phyloP scores from a whole-genome alignment of 2,797 vertebrate species.

The Distichodus sexfasciatus region DNA sequence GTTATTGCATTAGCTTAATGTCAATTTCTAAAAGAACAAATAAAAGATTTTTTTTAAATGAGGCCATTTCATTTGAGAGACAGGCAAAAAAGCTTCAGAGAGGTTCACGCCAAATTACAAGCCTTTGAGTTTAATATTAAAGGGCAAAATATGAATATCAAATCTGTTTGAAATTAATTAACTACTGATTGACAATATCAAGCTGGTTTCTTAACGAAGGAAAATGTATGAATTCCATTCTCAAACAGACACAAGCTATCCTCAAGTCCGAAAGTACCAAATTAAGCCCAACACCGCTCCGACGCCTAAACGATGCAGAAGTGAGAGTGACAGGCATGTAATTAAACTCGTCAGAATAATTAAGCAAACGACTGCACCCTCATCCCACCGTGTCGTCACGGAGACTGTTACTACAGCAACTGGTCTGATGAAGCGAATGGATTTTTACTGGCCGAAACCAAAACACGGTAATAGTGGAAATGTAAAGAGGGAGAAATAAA shows the following conservation, averaged over 20 bases:
- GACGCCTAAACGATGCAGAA: constrained; percentile 15
- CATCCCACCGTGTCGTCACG: constrained; percentile 18
- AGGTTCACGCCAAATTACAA: too few species aligned
- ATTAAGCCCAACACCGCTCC: not conserved
- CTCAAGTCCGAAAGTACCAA: not conserved
- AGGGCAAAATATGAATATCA: too few species aligned
- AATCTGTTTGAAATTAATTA: too few species aligned
- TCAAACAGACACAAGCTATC: not conserved
- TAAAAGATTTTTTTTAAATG: too few species aligned
- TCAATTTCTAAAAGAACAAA: too few species aligned
- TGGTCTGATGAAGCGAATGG: constrained; percentile 16
- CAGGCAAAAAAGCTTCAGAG: too few species aligned
- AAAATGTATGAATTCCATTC: too few species aligned
- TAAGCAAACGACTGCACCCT: constrained; percentile 43
- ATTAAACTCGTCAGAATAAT: constrained; percentile 38
- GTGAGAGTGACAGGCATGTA: constrained; percentile 36
- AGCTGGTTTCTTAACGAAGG: too few species aligned
- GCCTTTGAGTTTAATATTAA: too few species aligned
- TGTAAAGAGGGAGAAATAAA: not conserved
- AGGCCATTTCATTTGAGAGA: too few species aligned
- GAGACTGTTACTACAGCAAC: constrained; percentile 43
- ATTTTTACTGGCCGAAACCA: constrained; percentile 7
- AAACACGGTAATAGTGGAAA: constrained; percentile 3
- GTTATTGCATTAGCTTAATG: too few species aligned
- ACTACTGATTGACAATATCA: too few species aligned